Evolutionary conservation across 2,113 vertebrate genomes (phyloP).

Genomic region (Bungarus multicinctus): DNA sequence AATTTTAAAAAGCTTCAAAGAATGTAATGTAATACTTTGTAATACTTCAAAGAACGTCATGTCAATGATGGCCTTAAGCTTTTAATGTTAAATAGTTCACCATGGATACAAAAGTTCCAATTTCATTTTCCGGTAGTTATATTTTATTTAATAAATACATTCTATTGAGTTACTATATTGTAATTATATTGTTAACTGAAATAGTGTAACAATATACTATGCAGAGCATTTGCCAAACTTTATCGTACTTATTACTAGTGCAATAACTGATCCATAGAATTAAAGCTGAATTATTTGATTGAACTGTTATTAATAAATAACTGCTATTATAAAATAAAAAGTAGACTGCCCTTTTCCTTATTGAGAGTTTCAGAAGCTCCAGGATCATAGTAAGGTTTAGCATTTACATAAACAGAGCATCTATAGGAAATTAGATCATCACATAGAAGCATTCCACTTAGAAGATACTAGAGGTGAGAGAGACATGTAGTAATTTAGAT

Average conservation of each 20-base stretch:
- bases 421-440: background rate
- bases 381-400: background rate
- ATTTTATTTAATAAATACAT: background rate
- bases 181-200: background rate
- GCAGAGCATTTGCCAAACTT: background rate
- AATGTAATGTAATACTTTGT: background rate
- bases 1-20: background rate
- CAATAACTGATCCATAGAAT: background rate
- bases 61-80: background rate
- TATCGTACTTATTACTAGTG: background rate
- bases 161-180: background rate
- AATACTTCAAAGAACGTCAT: constrained; percentile 17
- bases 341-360: background rate
- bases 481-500: background rate
- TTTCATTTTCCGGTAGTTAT: background rate
- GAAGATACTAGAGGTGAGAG: background rate
- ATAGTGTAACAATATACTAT: background rate
- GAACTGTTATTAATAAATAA: background rate
- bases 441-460: background rate
- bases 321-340: background rate
- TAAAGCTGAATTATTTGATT: background rate
- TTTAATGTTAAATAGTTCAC: background rate
- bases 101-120: background rate
- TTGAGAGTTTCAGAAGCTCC: background rate
- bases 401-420: background rate